Conservation (phyloP, 2,797 vertebrate genomes). For the Enteromius treurensis region DNA sequence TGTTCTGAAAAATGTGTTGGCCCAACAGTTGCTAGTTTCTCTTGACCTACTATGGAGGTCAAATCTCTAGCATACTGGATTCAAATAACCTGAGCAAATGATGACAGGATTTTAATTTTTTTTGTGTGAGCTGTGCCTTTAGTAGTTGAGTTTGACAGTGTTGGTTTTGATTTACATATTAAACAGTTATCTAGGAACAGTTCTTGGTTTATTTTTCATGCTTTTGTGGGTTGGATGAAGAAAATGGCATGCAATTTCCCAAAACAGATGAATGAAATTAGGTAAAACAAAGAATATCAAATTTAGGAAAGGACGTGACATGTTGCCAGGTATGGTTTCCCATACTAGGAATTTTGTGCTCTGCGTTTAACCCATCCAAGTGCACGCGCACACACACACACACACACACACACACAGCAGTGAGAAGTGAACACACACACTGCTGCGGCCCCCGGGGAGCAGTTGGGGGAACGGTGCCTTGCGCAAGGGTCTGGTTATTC, state of each 20-base stretch:
- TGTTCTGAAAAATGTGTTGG: not conserved
- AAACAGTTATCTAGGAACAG: not conserved
- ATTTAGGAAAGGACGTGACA: no score
- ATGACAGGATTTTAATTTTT: not conserved
- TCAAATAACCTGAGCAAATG: not conserved
- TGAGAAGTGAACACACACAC: no score
- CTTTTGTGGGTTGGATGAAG: not conserved
- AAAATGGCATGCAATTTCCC: not conserved
- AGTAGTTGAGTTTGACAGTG: not conserved
- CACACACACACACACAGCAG: no score
- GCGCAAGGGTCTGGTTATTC: no score
- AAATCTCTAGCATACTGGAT: not conserved
- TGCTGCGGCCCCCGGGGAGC: no score
- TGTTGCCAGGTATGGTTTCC: no score
- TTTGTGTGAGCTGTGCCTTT: not conserved
- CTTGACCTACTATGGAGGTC: not conserved
- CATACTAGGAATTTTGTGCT: no score
- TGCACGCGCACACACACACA: no score
- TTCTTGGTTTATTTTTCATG: not conserved
- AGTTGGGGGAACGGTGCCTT: no score
- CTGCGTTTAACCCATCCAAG: no score
- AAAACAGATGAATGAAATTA: not conserved
- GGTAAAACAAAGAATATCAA: not conserved
- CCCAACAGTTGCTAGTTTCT: not conserved
- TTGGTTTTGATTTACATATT: not conserved